These are phyloP conservation scores for Colletes latitarsis DNA, from an alignment of 1,140 invertebrate genomes.

Conservation along the genomic window DNA sequence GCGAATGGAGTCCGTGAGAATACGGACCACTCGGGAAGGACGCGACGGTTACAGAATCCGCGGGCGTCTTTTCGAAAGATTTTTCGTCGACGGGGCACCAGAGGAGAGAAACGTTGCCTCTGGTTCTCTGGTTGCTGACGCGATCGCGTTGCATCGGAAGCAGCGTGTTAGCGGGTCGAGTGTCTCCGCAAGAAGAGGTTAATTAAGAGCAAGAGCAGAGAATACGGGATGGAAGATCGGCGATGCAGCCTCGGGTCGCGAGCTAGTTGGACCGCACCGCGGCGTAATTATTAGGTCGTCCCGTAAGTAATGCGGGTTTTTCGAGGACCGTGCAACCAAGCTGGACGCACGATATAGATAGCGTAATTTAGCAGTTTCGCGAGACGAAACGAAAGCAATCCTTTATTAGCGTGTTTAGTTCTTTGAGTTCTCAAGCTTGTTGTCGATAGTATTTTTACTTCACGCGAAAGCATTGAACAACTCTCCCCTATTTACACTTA, in stretches of 20 bases:
- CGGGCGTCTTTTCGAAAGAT: too few species aligned
- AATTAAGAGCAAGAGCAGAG: constrained; percentile 62
- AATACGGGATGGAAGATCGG: constrained; percentile 50
- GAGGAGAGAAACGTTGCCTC: neutral
- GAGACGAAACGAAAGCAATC: too few species aligned
- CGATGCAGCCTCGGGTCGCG: constrained; percentile 43
- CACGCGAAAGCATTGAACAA: too few species aligned
- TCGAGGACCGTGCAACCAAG: neutral
- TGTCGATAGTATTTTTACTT: too few species aligned
- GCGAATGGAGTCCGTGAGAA: constrained; percentile 1
- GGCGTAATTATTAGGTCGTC: constrained; percentile 56
- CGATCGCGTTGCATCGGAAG: constrained; percentile 54
- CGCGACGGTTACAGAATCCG: neutral
- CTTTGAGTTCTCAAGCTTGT: too few species aligned
- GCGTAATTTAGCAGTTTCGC: too few species aligned
- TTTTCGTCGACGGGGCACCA: too few species aligned
- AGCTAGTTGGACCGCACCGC: constrained; percentile 13
- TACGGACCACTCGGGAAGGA: neutral
- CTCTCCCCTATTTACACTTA: too few species aligned
- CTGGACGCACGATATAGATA: neutral
- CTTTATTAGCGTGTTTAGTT: too few species aligned
- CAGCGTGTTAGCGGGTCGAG: constrained; percentile 68
- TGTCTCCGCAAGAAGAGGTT: constrained; percentile 60
- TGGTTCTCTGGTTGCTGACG: neutral
- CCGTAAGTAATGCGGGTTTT: constrained; percentile 2